Conservation (phyloP, 2,797 vertebrate species). For the Sebastes umbrosus region DNA sequence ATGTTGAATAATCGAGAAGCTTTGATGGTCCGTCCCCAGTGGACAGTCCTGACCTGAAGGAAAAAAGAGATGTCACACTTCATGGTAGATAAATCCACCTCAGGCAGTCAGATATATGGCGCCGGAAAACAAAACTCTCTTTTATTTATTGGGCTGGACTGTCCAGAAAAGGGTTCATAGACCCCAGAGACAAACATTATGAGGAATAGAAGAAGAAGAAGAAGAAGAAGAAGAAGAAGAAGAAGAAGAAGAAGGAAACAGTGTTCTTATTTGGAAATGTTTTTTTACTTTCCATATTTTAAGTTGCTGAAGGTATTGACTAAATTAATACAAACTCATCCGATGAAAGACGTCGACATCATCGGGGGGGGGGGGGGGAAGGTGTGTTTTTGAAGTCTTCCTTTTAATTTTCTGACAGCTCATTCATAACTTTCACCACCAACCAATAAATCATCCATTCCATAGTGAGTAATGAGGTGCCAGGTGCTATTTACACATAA, state of each 20-base stretch:
- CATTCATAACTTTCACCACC: conserved; percentile 3
- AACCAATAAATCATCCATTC: conserved; percentile 6
- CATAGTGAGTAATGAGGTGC: conserved; percentile 12
- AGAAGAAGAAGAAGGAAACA: background rate
- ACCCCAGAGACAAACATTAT: conserved; percentile 40
- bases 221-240: too few relatives aligned
- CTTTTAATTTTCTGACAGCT: conserved; percentile 23
- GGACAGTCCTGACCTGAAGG: conserved; percentile 5
- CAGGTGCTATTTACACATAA: conserved; percentile 23
- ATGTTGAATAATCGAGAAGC: background rate
- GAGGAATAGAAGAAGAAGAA: background rate
- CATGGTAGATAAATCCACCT: conserved; percentile 44
- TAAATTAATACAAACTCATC: conserved; percentile 3
- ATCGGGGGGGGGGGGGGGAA: too few relatives aligned
- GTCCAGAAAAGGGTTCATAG: conserved; percentile 48
- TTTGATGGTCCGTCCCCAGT: background rate
- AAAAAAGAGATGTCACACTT: conserved; percentile 17
- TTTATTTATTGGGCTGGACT: conserved; percentile 41
- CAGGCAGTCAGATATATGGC: conserved; percentile 33
- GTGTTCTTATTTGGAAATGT: background rate
- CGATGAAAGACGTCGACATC: conserved; percentile 1
- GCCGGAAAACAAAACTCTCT: conserved; percentile 24
- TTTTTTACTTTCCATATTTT: background rate
- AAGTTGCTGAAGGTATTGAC: background rate
- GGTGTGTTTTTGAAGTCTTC: conserved; percentile 1